Conservation (phyloP, 2,113 vertebrate species). For the Antennarius striatus region DNA sequence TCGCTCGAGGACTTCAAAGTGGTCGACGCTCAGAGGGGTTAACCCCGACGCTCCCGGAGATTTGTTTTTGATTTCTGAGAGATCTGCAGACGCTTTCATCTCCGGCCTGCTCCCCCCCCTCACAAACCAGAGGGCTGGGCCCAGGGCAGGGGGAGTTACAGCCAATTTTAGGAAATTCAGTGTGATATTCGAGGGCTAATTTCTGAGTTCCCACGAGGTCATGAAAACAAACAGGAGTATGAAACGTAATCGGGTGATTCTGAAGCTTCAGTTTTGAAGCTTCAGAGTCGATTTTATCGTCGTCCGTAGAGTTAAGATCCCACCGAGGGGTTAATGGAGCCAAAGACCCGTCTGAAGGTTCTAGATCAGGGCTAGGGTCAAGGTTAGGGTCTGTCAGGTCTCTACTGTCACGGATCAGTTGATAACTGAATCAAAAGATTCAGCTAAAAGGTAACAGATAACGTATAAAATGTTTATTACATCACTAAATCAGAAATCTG, state of each 20-base stretch:
- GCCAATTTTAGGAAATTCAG: constrained; percentile 56
- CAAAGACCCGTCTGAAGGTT: no score
- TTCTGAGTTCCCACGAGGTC: constrained; percentile 40
- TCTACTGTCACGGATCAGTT: no score
- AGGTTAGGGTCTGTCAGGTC: no score
- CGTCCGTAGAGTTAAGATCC: not conserved
- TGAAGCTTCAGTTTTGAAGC: constrained; percentile 16
- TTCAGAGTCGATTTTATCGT: constrained; percentile 5
- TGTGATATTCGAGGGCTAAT: constrained; percentile 66
- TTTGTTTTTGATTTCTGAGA: constrained; percentile 79
- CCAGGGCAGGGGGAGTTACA: constrained; percentile 23
- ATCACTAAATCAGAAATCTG: no score
- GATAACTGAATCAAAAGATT: no score
- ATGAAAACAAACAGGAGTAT: constrained; percentile 50
- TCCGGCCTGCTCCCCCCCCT: constrained; percentile 56
- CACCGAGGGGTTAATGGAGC: no score
- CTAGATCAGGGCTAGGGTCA: no score
- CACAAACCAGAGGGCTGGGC: constrained; percentile 33
- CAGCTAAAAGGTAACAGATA: no score
- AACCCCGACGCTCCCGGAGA: constrained; percentile 84
- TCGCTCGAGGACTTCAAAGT: constrained; percentile 91
- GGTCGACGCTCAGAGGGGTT: constrained; percentile 83
- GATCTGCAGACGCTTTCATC: constrained; percentile 89
- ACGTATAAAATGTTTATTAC: no score
- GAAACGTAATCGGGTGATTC: constrained; percentile 35